These are phyloP conservation scores for Rhynchotus rufescens DNA, from an alignment of 2,797 vertebrate genomes.

Conservation along the genomic window DNA sequence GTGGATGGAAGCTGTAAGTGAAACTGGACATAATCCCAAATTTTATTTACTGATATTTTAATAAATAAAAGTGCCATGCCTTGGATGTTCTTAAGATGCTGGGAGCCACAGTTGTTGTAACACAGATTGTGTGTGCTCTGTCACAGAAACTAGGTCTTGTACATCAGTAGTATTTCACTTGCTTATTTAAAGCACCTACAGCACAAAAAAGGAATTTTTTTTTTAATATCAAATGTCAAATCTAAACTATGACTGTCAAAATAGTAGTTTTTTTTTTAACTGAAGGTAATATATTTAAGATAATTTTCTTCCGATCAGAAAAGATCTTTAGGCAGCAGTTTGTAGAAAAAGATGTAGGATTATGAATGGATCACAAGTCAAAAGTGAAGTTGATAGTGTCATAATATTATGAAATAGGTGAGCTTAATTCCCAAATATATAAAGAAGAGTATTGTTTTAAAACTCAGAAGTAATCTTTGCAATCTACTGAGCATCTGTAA, in stretches of 20 bases:
- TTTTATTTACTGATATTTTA: not conserved
- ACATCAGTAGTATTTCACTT: not conserved
- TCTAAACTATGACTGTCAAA: not conserved
- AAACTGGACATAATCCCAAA: not conserved
- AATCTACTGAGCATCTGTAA: not conserved
- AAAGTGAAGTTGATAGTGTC: not conserved
- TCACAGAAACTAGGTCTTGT: not conserved
- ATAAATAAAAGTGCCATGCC: not conserved
- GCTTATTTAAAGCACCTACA: not conserved
- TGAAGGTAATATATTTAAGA: not conserved
- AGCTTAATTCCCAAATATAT: not conserved
- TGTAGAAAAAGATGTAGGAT: not conserved
- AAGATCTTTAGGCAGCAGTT: not conserved
- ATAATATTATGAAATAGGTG: not conserved
- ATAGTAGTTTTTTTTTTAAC: not conserved
- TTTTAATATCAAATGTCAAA: not conserved
- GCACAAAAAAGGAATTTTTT: not conserved
- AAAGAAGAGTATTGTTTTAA: not conserved
- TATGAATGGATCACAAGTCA: not conserved
- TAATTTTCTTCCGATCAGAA: not conserved
- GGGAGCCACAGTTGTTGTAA: not conserved
- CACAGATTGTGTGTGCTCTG: not conserved
- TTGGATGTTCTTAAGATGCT: not conserved
- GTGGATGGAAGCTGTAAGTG: not conserved
- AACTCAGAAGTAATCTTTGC: not conserved